These are phyloP conservation scores for Phaethon lepturus DNA, from an alignment of 2,113 vertebrate species.

Conservation along the genomic window DNA sequence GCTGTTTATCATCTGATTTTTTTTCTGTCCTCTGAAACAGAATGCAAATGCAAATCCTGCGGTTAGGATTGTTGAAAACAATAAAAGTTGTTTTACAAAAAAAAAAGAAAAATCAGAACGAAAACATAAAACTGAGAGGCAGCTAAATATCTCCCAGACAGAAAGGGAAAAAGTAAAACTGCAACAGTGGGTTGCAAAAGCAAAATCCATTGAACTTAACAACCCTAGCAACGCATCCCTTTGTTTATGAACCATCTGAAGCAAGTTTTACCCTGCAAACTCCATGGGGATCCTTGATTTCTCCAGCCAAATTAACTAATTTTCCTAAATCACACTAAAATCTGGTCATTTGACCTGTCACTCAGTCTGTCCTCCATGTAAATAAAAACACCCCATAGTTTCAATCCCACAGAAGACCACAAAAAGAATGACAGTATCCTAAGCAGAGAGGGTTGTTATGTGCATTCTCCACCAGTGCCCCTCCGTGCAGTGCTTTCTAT, in stretches of 20 bases:
- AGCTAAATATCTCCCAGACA: not conserved
- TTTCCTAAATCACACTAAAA: slow-evolving; percentile 53
- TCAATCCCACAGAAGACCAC: not conserved
- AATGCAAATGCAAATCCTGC: slow-evolving; percentile 48
- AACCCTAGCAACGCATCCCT: not conserved
- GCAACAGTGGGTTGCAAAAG: slow-evolving; percentile 21
- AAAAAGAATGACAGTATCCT: not conserved
- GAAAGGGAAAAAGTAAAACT: slow-evolving; percentile 13
- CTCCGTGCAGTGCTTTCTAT: not conserved
- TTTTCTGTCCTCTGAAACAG: slow-evolving; percentile 46
- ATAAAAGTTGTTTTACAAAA: not conserved
- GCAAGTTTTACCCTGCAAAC: slow-evolving; percentile 18
- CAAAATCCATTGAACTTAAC: not conserved
- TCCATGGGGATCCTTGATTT: slow-evolving; percentile 36
- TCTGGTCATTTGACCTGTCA: slow-evolving; percentile 64
- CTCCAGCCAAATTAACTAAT: slow-evolving; percentile 45
- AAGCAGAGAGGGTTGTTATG: not conserved
- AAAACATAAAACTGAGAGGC: slow-evolving; percentile 43
- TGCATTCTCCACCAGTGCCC: accelerated
- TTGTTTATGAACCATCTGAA: not conserved
- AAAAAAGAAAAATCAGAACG: not conserved
- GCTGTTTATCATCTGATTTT: slow-evolving; percentile 48
- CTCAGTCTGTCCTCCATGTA: slow-evolving; percentile 46
- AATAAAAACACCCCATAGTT: slow-evolving; percentile 14
- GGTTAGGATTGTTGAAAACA: not conserved